phyloP scores from a whole-genome alignment of 2,888 invertebrate species.

The Rhorus exstirpatorius region DNA sequence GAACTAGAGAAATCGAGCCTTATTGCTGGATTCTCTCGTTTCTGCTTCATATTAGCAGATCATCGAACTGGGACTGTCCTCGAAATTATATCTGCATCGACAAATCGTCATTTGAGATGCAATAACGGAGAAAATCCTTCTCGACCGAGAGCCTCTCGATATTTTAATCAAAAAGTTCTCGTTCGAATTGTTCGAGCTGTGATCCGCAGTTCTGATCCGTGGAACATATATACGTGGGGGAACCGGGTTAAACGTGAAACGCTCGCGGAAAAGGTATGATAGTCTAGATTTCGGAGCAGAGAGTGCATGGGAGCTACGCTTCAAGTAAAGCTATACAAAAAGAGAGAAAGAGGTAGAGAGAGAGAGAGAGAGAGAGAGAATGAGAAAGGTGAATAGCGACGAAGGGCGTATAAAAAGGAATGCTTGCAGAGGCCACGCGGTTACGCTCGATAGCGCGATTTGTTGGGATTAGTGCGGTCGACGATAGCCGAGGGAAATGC shows the following conservation, averaged over 20 bases:
- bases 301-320: neutral
- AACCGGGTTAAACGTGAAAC: slow-evolving; percentile 4
- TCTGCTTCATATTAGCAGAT: slow-evolving; percentile 5
- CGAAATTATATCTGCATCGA: slow-evolving; percentile 17
- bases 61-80: slow-evolving; percentile 21
- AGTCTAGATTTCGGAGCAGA: slow-evolving; percentile 47
- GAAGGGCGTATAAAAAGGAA: slow-evolving; percentile 54
- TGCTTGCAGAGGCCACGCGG: slow-evolving; percentile 57
- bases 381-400: slow-evolving; percentile 38
- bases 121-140: neutral
- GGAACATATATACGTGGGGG: neutral
- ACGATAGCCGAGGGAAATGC: slow-evolving; percentile 61
- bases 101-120: neutral
- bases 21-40: slow-evolving; percentile 15
- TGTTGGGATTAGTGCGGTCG: slow-evolving; percentile 73
- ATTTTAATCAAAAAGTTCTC: neutral
- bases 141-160: neutral
- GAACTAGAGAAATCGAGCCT: neutral
- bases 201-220: neutral
- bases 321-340: slow-evolving; percentile 20
- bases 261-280: slow-evolving; percentile 58
- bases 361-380: slow-evolving; percentile 15
- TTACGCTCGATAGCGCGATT: slow-evolving; percentile 72
- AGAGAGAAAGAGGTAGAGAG: neutral
- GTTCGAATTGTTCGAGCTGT: neutral